Evolutionary conservation across 2,113 vertebrate genomes (phyloP).

Genomic region (Labeo catla): DNA sequence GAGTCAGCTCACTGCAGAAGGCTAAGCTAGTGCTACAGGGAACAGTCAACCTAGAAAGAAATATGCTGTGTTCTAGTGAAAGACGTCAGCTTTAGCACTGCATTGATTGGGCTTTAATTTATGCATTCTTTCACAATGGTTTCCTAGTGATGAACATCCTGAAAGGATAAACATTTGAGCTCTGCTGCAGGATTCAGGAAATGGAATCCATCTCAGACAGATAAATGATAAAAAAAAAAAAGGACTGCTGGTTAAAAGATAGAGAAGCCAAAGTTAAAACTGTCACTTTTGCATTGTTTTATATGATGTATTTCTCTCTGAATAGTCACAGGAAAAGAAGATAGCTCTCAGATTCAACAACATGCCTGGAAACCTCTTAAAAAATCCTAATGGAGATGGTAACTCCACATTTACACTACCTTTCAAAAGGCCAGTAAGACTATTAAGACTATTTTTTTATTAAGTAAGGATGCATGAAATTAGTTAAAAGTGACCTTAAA

Average conservation of each 20-base stretch:
- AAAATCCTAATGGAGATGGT: constrained; percentile 76
- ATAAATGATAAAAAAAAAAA: no score
- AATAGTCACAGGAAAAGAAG: constrained; percentile 6
- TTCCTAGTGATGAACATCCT: not conserved
- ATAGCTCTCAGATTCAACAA: not conserved
- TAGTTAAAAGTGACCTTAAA: not conserved
- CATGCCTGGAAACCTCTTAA: constrained; percentile 75
- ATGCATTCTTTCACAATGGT: not conserved
- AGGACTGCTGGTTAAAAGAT: no score
- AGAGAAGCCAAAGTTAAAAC: no score
- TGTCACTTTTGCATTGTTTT: not conserved
- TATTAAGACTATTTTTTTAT: no score
- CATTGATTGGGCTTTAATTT: constrained; percentile 1
- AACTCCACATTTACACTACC: constrained; percentile 32
- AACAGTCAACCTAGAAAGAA: no score
- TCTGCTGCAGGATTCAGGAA: not conserved
- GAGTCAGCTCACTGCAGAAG: not conserved
- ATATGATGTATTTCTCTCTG: not conserved
- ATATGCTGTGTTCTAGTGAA: not conserved
- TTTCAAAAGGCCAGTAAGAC: not conserved
- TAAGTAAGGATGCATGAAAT: not conserved
- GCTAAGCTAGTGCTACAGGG: not conserved
- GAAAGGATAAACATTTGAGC: not conserved
- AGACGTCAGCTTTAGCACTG: not conserved
- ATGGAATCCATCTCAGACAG: not conserved